Evolutionary conservation across 2,888 invertebrate species (phyloP).

Genomic region (Agriopis marginaria): DNA sequence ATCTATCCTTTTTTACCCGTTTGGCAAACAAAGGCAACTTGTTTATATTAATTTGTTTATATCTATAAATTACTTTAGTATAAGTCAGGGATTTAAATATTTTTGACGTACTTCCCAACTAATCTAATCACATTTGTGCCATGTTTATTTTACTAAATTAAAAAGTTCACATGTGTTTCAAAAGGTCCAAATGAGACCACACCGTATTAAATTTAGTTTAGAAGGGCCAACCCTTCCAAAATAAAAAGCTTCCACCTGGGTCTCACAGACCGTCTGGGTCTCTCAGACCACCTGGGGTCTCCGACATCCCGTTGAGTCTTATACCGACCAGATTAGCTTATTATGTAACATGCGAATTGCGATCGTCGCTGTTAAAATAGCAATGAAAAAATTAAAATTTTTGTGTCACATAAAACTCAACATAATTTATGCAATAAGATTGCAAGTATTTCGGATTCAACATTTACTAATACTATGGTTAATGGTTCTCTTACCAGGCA

Average conservation of each 20-base stretch:
- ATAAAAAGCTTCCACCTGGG: constrained; percentile 29
- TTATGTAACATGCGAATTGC: not conserved
- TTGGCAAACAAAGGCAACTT: too few relatives aligned
- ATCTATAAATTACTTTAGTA: not conserved
- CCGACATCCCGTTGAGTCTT: not conserved
- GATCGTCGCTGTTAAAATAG: not conserved
- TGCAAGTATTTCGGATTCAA: too few relatives aligned
- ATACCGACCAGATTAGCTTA: not conserved
- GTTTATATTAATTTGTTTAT: too few relatives aligned
- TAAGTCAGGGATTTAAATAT: not conserved
- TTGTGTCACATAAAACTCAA: too few relatives aligned
- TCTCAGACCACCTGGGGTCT: constrained; percentile 18
- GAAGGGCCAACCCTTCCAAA: constrained; percentile 27
- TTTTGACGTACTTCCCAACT: not conserved
- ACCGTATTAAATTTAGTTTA: constrained; percentile 16
- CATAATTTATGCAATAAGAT: too few relatives aligned
- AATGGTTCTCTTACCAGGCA: too few relatives aligned
- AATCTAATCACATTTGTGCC: not conserved
- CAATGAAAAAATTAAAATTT: too few relatives aligned
- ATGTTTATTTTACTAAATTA: constrained; percentile 22
- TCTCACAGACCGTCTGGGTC: constrained; percentile 16
- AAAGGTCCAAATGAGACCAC: constrained; percentile 14
- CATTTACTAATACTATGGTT: too few relatives aligned
- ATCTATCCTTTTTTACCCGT: too few relatives aligned
- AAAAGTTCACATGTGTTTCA: constrained; percentile 29